Evolutionary conservation across 2,888 invertebrate species (phyloP), one percentile per base, ranked within the genome.

Genomic region (Leucania comma): DNA sequence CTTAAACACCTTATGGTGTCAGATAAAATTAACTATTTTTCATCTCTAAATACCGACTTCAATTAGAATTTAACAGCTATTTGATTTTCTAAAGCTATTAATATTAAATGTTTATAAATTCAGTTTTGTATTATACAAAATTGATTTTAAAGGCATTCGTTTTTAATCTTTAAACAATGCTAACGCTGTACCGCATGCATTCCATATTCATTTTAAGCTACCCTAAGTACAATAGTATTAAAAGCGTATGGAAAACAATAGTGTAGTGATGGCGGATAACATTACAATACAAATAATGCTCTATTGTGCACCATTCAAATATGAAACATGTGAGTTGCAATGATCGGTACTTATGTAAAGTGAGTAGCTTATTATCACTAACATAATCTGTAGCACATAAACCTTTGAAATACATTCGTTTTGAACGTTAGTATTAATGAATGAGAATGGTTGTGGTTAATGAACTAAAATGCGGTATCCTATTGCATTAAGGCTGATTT

Each of bases 181-280:
- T 24, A 38, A 46, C 32, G 29, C 54, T 42, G 22, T 51, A 22
- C 0, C 22, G 9, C 6, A 12, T 10, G 50, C 29, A 42, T 54
- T 78, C 38, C 24, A 54, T 61, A 53, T 29, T 42, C 10, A 3
- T 56, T 56, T 14, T 38, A 64, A 64, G 64, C 74, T 24, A 2
- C n/a, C 9, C 12, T 64, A 12, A 63, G 64, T 32, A 24, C 38
- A 22, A 48, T 24, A 2, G 17, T n/a, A 59, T 54, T 42, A 59
- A 69, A 56, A 60, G 22, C 24, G 22, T 59, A 59, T 46, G 62
- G 35, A 70, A 51, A 53, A 50, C 59, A 42, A 75, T 60, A 46
- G 48, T 17, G 4, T 10, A n/a, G 20, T 9, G 46, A 29, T 12
- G n/a, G 22, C 24, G 38, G 20, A 56, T 74, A 48, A 38, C 26